Percentiles rank a stretch among this genome's conserved stretches.
phyloP scores from a whole-genome alignment of 1,140 invertebrate genomes.

The Spodoptera frugiperda region DNA sequence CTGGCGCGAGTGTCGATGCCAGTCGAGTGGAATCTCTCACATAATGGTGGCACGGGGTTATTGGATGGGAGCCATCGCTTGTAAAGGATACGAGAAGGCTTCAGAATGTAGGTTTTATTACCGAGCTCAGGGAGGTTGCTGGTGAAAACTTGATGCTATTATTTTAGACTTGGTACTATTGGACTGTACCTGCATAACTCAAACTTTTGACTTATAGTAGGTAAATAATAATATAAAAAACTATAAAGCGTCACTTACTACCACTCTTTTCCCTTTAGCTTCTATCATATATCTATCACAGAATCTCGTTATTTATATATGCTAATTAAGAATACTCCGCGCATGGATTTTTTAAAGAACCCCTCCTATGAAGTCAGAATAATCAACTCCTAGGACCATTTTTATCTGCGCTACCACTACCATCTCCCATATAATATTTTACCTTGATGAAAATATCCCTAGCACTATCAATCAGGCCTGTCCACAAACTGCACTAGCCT shows the following conservation, averaged over 20 bases:
- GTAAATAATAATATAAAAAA: no score
- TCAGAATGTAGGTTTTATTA: neutral
- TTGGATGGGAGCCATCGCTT: slow-evolving; percentile 18
- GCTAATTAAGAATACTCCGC: no score
- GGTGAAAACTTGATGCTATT: neutral
- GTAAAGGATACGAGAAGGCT: neutral
- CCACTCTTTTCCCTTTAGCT: no score
- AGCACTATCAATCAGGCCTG: neutral
- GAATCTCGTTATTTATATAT: no score
- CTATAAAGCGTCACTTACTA: no score
- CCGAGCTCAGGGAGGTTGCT: neutral
- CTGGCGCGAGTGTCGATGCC: slow-evolving; percentile 11
- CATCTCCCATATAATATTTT: neutral
- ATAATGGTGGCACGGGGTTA: slow-evolving; percentile 17
- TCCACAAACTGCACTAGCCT: neutral
- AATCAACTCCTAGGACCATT: no score
- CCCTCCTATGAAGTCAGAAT: no score
- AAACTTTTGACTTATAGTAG: no score
- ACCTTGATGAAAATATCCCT: neutral
- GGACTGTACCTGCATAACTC: neutral
- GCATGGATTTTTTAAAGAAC: no score
- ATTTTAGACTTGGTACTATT: neutral
- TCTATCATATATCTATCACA: no score
- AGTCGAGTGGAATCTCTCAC: slow-evolving; percentile 26
- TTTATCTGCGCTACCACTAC: no score